Evolutionary conservation across 2,888 invertebrate genomes (phyloP).

Genomic region (Drosophila birchii): DNA sequence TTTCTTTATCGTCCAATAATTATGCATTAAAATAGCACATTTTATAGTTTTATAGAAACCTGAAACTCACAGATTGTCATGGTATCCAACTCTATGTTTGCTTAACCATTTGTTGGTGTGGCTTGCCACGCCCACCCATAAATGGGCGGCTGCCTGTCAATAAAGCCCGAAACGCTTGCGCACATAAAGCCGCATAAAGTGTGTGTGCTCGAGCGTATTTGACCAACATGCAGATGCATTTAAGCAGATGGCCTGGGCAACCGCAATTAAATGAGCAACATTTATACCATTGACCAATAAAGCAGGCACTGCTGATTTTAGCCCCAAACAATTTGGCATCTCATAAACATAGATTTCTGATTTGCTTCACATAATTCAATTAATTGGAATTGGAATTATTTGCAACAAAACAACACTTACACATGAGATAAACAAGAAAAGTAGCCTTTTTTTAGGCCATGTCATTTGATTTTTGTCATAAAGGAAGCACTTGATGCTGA

Average conservation of each 20-base stretch:
- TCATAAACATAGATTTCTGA: conserved; percentile 13
- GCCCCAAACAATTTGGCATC: conserved; percentile 6
- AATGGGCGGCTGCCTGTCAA: conserved; percentile 60
- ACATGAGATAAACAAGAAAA: neutral
- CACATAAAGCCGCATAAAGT: conserved; percentile 46
- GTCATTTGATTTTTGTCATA: conserved; percentile 8
- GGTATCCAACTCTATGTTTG: conserved; percentile 22
- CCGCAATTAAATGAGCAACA: conserved; percentile 45
- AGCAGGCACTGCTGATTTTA: neutral
- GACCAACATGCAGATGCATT: conserved; percentile 12
- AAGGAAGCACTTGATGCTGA: neutral
- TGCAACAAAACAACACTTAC: neutral
- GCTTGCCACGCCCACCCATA: conserved; percentile 36
- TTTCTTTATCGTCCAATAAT: neutral
- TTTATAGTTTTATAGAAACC: neutral
- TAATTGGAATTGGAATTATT: conserved; percentile 14
- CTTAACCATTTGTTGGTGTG: conserved; percentile 16
- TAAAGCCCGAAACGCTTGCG: conserved; percentile 57
- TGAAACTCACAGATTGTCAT: neutral
- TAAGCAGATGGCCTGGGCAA: conserved; percentile 16
- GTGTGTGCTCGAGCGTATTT: conserved; percentile 18
- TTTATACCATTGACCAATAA: conserved; percentile 13
- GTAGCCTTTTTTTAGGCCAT: neutral
- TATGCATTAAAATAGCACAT: neutral
- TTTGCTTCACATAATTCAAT: conserved; percentile 16